Evolutionary conservation across 1,140 invertebrate species (phyloP).

Genomic region (Acromyrmex heyeri): DNA sequence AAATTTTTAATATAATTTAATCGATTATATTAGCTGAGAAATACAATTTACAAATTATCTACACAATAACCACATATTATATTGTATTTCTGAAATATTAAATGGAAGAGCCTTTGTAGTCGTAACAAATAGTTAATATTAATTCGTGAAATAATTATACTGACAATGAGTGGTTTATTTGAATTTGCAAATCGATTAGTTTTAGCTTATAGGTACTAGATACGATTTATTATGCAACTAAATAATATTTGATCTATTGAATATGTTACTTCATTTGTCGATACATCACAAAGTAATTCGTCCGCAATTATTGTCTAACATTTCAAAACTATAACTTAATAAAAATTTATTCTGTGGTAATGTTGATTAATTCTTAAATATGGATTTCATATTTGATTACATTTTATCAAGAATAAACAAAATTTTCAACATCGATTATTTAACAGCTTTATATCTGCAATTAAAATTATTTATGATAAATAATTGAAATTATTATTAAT

Average conservation of each 20-base stretch:
- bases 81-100: conserved; percentile 3
- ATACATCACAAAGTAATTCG: conserved; percentile 15
- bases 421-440: background rate
- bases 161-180: conserved; percentile 25
- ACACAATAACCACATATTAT: background rate
- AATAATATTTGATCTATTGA: conserved; percentile 29
- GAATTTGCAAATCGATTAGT: conserved; percentile 22
- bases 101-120: background rate
- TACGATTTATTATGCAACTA: conserved; percentile 5
- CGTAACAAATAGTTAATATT: conserved; percentile 35
- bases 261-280: background rate
- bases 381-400: background rate
- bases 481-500: too few relatives aligned
- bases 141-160: conserved; percentile 31
- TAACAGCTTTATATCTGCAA: background rate
- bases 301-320: background rate
- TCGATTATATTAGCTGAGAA: background rate
- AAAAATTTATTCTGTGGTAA: background rate
- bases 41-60: background rate
- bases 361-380: background rate
- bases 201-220: conserved; percentile 4
- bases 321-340: background rate
- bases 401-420: background rate
- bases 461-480: conserved; percentile 15
- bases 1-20: background rate